These are phyloP conservation scores for Actinemys pallida DNA, from an alignment of 2,113 vertebrate species.

Conservation along the genomic window DNA sequence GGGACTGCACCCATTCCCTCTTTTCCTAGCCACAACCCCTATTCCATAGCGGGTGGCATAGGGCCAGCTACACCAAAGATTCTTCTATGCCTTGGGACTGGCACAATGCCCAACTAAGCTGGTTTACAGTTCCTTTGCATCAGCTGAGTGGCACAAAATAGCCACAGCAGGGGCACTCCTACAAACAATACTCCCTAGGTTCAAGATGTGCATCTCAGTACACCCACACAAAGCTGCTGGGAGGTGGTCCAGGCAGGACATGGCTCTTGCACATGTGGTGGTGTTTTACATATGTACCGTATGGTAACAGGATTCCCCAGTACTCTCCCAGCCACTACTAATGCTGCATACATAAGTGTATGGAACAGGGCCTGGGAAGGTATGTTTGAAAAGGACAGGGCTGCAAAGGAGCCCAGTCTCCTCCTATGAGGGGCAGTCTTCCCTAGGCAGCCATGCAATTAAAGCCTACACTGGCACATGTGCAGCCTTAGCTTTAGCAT, in stretches of 20 bases:
- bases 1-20: not conserved
- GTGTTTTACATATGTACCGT: constrained; percentile 31
- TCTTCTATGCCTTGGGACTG: not conserved
- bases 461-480: not conserved
- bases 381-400: not conserved
- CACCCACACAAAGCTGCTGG: not conserved
- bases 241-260: not conserved
- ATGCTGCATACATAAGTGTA: not conserved
- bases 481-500: not conserved
- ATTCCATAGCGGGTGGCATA: not conserved
- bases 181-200: constrained; percentile 27
- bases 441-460: not conserved
- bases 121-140: not conserved
- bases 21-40: not conserved
- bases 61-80: not conserved
- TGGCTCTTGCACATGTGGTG: not conserved
- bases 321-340: constrained; percentile 11
- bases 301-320: constrained; percentile 47
- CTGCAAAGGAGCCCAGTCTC: not conserved
- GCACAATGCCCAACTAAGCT: not conserved
- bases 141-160: not conserved
- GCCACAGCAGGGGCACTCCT: not conserved
- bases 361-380: not conserved
- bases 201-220: constrained; percentile 56
- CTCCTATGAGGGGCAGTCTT: not conserved